Conservation (phyloP, 2,888 invertebrate genomes). For the Epinotia brunnichana region DNA sequence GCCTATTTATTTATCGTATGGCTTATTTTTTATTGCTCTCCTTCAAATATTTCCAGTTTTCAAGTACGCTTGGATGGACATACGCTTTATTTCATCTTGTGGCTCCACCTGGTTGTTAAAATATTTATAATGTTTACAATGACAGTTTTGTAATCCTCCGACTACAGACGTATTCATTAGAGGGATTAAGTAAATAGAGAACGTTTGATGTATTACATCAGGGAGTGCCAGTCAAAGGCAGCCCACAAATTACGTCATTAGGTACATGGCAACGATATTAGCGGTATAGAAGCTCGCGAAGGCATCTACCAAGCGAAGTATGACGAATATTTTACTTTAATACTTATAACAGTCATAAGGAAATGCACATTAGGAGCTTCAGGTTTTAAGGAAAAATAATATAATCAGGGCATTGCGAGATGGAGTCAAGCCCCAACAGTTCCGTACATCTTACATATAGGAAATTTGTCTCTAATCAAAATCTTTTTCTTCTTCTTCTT, state of each 20-base stretch:
- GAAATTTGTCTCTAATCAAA: too few species aligned
- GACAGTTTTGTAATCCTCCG: neutral
- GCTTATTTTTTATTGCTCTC: too few species aligned
- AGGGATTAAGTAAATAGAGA: neutral
- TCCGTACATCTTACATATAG: too few species aligned
- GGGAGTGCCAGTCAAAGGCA: conserved; percentile 32
- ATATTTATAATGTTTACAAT: neutral
- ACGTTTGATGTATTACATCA: conserved; percentile 12
- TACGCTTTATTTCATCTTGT: too few species aligned
- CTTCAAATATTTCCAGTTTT: too few species aligned
- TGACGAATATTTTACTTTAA: conserved; percentile 24
- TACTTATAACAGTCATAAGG: neutral
- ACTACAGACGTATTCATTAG: neutral
- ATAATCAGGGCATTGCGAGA: too few species aligned
- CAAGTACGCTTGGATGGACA: too few species aligned
- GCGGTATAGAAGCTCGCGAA: conserved; percentile 29
- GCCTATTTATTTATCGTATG: too few species aligned
- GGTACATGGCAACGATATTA: conserved; percentile 35
- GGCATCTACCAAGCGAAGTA: conserved; percentile 23
- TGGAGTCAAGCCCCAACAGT: too few species aligned
- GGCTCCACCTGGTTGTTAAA: too few species aligned
- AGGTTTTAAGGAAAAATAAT: neutral
- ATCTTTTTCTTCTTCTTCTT: too few species aligned
- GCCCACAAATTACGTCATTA: conserved; percentile 33
- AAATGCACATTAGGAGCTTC: neutral